A percentile compares a stretch with the other conserved stretches of the same genome.
phyloP scores from a whole-genome alignment of 2,888 invertebrate species.

The Frankliniella intonsa region DNA sequence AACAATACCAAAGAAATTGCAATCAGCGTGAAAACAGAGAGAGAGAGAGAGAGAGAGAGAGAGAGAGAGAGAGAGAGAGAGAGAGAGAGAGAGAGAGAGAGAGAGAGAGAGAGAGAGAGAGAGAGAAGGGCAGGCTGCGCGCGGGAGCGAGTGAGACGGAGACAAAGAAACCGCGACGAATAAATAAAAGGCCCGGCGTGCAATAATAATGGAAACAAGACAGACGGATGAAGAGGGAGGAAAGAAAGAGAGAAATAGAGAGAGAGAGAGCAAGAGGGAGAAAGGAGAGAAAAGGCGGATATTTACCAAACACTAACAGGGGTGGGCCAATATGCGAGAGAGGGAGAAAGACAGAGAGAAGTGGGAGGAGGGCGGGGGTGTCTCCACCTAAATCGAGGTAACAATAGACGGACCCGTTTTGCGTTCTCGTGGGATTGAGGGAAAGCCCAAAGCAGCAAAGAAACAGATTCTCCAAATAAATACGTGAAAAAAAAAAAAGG shows the following conservation, averaged over 20 bases:
- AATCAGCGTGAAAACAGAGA: neutral
- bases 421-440: too few species aligned
- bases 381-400: neutral
- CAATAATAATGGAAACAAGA: neutral
- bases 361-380: neutral
- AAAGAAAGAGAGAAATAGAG: neutral
- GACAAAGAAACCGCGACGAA: slow-evolving; percentile 11
- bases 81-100: neutral
- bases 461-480: too few species aligned
- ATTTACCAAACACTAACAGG: slow-evolving; percentile 22
- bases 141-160: neutral
- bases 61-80: neutral
- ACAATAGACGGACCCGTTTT: neutral
- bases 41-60: neutral
- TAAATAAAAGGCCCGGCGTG: neutral
- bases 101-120: neutral
- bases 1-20: neutral
- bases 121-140: neutral
- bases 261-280: neutral
- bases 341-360: neutral
- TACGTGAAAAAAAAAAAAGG: neutral
- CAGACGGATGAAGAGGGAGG: neutral
- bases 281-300: neutral
- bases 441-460: too few species aligned
- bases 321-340: slow-evolving; percentile 15